These are phyloP conservation scores for Physeter macrocephalus DNA, from an alignment of 2,113 vertebrate genomes.

Conservation along the genomic window DNA sequence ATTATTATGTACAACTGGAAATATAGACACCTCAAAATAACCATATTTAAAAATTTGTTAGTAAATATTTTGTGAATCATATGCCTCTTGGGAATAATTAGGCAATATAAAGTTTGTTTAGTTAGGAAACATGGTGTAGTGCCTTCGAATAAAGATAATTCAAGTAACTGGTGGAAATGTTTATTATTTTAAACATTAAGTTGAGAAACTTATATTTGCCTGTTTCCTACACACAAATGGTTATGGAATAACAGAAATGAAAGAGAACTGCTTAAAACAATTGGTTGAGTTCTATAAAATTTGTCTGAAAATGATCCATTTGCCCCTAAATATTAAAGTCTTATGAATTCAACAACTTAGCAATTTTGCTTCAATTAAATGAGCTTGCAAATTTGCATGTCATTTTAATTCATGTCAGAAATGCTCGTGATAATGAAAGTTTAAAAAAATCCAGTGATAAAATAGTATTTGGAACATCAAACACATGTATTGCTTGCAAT, in stretches of 20 bases:
- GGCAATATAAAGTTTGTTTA: background rate
- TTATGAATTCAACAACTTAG: constrained; percentile 28
- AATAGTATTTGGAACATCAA: constrained; percentile 66
- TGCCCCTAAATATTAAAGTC: background rate
- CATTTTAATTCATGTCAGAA: constrained; percentile 61
- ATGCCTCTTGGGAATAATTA: background rate
- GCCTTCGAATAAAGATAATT: background rate
- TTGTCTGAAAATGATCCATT: constrained; percentile 13
- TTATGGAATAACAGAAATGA: background rate
- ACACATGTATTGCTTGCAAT: constrained; percentile 76
- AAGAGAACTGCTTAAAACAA: background rate
- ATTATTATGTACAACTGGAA: background rate
- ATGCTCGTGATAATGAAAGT: constrained; percentile 55
- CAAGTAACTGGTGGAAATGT: background rate
- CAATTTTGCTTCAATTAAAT: constrained; percentile 28
- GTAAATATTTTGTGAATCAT: background rate
- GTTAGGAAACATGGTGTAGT: background rate
- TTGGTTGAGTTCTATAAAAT: background rate
- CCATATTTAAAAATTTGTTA: background rate
- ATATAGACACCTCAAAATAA: background rate
- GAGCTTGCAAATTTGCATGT: constrained; percentile 48
- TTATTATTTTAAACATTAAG: background rate
- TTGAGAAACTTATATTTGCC: background rate
- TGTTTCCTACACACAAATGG: background rate
- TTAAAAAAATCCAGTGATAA: constrained; percentile 41